These are phyloP conservation scores for Brenthis ino DNA, from an alignment of 2,888 invertebrate species.

Conservation along the genomic window DNA sequence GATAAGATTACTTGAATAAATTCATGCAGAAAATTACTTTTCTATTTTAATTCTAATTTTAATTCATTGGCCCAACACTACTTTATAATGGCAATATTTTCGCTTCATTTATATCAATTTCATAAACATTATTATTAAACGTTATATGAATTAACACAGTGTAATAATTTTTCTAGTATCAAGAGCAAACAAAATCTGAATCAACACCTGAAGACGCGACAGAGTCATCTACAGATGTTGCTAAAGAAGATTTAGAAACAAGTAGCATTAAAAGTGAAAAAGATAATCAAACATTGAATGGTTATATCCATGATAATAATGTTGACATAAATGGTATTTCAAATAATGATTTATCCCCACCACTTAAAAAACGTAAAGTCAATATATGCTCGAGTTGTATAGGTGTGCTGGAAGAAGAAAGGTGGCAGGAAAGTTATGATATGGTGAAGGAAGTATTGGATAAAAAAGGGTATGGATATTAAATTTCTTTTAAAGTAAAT, in stretches of 20 bases:
- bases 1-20: too few relatives aligned
- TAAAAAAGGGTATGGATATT: slow-evolving; percentile 63
- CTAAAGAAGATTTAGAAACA: slow-evolving; percentile 25
- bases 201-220: background rate
- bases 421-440: slow-evolving; percentile 79
- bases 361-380: slow-evolving; percentile 70
- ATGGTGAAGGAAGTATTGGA: slow-evolving; percentile 79
- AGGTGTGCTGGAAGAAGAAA: slow-evolving; percentile 85
- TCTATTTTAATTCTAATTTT: too few relatives aligned
- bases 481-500: too few relatives aligned
- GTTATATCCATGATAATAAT: slow-evolving; percentile 32
- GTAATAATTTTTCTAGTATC: slow-evolving; percentile 16
- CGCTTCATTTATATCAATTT: background rate
- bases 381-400: slow-evolving; percentile 87
- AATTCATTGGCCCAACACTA: background rate
- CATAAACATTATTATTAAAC: slow-evolving; percentile 6
- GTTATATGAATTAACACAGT: background rate
- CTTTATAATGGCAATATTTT: too few relatives aligned
- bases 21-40: too few relatives aligned
- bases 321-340: slow-evolving; percentile 13
- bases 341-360: slow-evolving; percentile 40
- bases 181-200: slow-evolving; percentile 19
- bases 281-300: slow-evolving; percentile 29
- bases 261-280: slow-evolving; percentile 18
- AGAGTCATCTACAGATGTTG: slow-evolving; percentile 15